Evolutionary conservation across 2,797 vertebrate species (phyloP).

Genomic region (Rhinichthys osculus): DNA sequence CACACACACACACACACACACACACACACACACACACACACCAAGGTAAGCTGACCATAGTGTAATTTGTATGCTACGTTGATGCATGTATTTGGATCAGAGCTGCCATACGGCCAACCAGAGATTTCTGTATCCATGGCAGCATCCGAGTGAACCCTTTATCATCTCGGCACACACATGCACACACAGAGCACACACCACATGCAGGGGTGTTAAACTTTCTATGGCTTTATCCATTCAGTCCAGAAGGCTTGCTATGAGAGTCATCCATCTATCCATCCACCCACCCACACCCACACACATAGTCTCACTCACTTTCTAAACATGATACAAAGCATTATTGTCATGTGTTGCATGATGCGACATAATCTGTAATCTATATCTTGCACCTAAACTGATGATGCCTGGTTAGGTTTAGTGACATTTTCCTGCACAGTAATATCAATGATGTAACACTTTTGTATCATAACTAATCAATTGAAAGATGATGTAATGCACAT

Average conservation of each 20-base stretch:
- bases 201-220: constrained; percentile 49
- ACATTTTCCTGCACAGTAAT: not conserved
- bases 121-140: constrained; percentile 51
- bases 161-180: constrained; percentile 41
- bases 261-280: constrained; percentile 23
- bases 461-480: not conserved
- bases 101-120: constrained; percentile 24
- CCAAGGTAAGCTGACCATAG: constrained; percentile 7
- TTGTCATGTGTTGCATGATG: constrained; percentile 22
- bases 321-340: constrained; percentile 2
- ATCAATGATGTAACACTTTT: not conserved
- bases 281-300: not conserved
- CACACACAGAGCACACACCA: constrained; percentile 39
- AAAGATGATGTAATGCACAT: not conserved
- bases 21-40: not conserved
- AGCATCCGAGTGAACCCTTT: constrained; percentile 40
- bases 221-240: constrained; percentile 34
- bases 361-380: constrained; percentile 6
- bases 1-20: too few species aligned
- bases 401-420: not conserved
- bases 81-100: constrained; percentile 32
- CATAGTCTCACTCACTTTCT: not conserved
- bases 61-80: constrained; percentile 5
- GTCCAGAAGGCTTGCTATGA: constrained; percentile 46
- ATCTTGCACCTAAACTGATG: not conserved